Conservation (phyloP, 2,888 invertebrate genomes). For the Pasiphila rectangulata region DNA sequence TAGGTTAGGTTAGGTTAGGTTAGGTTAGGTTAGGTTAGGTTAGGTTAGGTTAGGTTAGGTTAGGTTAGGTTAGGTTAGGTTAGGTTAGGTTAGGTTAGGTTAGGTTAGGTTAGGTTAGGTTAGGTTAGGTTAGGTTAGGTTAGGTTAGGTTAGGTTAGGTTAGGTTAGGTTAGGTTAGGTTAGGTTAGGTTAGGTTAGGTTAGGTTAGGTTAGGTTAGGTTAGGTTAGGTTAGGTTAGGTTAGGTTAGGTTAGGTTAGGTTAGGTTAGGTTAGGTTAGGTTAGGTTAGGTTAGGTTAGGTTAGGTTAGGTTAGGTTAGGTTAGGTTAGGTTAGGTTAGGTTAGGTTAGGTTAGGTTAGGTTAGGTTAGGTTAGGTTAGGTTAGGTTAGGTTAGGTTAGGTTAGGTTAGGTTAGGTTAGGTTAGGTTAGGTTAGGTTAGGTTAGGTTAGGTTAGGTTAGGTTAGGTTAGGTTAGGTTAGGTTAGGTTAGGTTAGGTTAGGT, state of each 20-base stretch:
- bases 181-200: conserved; percentile 20
- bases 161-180: conserved; percentile 15
- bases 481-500: conserved; percentile 26
- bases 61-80: conserved; percentile 28
- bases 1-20: conserved; percentile 32
- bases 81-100: conserved; percentile 25
- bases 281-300: conserved; percentile 22
- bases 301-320: conserved; percentile 21
- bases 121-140: conserved; percentile 28
- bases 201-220: conserved; percentile 19
- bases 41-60: conserved; percentile 32
- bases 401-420: conserved; percentile 30
- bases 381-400: conserved; percentile 31
- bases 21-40: conserved; percentile 30
- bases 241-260: conserved; percentile 25
- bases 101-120: conserved; percentile 27
- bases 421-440: conserved; percentile 23
- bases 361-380: conserved; percentile 30
- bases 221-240: conserved; percentile 18
- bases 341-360: conserved; percentile 31
- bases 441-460: conserved; percentile 27
- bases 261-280: conserved; percentile 30
- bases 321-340: conserved; percentile 18
- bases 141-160: conserved; percentile 21
- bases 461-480: conserved; percentile 26